Percentiles rank a stretch among this genome's conserved stretches.
Evolutionary conservation across 2,113 vertebrate species (phyloP).

Genomic region (Meleagris gallopavo): DNA sequence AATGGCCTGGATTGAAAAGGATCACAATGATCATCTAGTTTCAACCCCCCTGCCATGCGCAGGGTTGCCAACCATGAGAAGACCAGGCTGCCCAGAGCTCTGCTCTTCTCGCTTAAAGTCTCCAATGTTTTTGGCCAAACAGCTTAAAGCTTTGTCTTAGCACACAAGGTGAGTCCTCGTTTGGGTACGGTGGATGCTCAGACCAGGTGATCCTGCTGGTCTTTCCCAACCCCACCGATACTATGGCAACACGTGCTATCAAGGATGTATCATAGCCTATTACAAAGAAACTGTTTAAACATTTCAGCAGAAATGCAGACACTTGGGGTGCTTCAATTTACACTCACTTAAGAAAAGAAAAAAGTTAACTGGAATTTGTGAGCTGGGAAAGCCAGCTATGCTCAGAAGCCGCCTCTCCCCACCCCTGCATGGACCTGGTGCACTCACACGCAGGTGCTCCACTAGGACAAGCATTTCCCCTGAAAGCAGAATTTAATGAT

Average conservation of each 20-base stretch:
- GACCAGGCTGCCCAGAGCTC: too few species aligned
- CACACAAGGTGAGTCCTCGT: background rate
- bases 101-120: background rate
- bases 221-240: background rate
- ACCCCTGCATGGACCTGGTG: rapidly evolving
- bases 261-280: rapidly evolving
- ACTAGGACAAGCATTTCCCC: background rate
- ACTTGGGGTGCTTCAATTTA: background rate
- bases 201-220: too few species aligned
- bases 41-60: too few species aligned
- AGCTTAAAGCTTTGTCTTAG: background rate
- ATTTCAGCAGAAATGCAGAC: background rate
- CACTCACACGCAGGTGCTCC: background rate
- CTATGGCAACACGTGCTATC: background rate
- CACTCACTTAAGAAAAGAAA: background rate
- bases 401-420: background rate
- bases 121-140: background rate
- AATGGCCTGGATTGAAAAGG: too few species aligned
- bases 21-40: too few species aligned
- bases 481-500: background rate
- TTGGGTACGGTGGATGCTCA: background rate
- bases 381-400: background rate
- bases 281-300: background rate
- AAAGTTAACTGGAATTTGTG: background rate
- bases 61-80: too few species aligned